phyloP scores from a whole-genome alignment of 1,140 invertebrate genomes.

The Venturia canescens region DNA sequence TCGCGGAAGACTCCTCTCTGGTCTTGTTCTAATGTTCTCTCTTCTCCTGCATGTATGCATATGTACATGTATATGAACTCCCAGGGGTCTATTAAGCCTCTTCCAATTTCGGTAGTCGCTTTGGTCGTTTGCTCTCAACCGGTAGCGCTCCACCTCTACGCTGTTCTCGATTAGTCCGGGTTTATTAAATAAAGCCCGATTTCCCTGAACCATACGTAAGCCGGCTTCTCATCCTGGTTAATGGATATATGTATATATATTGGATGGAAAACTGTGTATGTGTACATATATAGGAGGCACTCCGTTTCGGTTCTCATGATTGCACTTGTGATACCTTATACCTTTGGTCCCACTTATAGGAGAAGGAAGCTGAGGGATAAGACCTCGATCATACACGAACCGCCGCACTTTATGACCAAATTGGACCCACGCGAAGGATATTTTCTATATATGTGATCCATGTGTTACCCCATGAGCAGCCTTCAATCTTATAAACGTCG shows the following conservation, averaged over 20 bases:
- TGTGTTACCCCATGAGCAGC: not conserved
- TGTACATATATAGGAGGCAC: not conserved
- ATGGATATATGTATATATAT: too few relatives aligned
- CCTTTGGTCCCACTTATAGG: not conserved
- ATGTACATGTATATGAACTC: too few relatives aligned
- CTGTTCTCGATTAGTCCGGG: constrained; percentile 35
- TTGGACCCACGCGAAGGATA: not conserved
- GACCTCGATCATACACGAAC: too few relatives aligned
- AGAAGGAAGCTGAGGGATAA: too few relatives aligned
- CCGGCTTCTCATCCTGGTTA: not conserved
- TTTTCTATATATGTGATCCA: not conserved
- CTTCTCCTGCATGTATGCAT: constrained; percentile 8
- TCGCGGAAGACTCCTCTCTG: not conserved
- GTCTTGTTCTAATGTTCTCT: not conserved
- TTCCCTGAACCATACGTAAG: constrained; percentile 36
- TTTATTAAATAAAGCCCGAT: constrained; percentile 55
- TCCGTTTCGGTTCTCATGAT: not conserved
- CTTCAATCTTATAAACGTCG: not conserved
- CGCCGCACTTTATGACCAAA: not conserved
- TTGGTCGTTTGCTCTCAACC: constrained; percentile 23
- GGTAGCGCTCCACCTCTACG: not conserved
- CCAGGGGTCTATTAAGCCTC: constrained; percentile 43
- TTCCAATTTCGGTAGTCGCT: constrained; percentile 44
- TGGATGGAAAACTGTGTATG: not conserved
- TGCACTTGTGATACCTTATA: constrained; percentile 27